Percentiles rank a stretch among this genome's conserved stretches.
Conservation (phyloP, 2,888 invertebrate genomes). For the Branchellion lobata region DNA sequence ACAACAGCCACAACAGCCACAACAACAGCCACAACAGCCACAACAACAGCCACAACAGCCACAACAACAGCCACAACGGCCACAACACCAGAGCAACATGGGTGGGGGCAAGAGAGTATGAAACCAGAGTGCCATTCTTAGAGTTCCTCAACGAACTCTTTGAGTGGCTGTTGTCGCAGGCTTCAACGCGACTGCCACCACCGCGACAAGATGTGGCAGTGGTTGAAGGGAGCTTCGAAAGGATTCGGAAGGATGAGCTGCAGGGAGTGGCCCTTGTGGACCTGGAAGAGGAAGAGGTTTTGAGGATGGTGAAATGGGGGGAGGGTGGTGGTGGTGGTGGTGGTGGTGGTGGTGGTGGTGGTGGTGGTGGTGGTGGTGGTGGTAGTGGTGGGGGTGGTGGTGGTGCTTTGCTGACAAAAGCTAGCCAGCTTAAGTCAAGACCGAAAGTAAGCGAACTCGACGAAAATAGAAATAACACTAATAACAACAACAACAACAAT, state of each 20-base stretch:
- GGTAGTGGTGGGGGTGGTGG: background rate
- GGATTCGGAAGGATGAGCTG: background rate
- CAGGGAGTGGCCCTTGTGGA: background rate
- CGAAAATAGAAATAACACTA: background rate
- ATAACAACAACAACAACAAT: background rate
- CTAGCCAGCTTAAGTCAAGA: background rate
- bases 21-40: too few species aligned
- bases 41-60: too few species aligned
- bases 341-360: background rate
- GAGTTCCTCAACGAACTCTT: slow-evolving; percentile 24
- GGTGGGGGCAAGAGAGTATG: background rate
- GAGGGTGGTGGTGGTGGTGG: background rate
- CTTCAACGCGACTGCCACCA: background rate
- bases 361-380: background rate
- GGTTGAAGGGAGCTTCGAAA: background rate
- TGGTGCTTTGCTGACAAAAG: background rate
- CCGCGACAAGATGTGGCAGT: background rate
- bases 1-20: too few species aligned
- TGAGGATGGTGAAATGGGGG: background rate
- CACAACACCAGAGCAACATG: background rate
- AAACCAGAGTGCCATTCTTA: background rate
- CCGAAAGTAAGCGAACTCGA: background rate
- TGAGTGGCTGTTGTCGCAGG: background rate
- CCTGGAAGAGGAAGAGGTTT: background rate
- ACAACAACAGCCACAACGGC: background rate